Percentiles rank a stretch among this genome's conserved stretches.
Conservation (phyloP, 2,888 invertebrate genomes). For the Chironomus riparius region DNA sequence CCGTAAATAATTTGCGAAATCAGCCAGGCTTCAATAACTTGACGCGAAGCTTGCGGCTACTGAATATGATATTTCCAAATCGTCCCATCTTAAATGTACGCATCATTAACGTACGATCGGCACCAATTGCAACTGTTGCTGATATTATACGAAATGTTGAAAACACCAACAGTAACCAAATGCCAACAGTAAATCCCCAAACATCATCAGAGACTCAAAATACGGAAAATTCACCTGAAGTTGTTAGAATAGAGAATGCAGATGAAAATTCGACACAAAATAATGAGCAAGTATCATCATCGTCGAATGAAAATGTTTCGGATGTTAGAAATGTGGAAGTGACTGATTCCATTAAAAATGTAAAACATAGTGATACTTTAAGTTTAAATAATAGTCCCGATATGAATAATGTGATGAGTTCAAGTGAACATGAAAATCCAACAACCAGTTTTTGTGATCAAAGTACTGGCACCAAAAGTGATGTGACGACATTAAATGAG, state of each 20-base stretch:
- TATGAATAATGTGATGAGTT: not conserved
- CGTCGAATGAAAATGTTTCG: not conserved
- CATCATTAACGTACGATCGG: constrained; percentile 24
- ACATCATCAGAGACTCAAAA: not conserved
- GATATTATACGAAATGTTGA: constrained; percentile 17
- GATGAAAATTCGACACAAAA: not conserved
- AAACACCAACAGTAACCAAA: not conserved
- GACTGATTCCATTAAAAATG: not conserved
- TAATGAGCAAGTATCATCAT: not conserved
- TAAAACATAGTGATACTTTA: not conserved
- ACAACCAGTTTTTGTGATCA: not conserved
- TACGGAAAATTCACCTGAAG: not conserved
- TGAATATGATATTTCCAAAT: constrained; percentile 22
- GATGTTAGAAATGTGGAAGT: not conserved
- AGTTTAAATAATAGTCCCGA: not conserved
- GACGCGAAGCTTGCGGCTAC: constrained; percentile 14
- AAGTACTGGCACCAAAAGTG: not conserved
- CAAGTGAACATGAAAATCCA: not conserved
- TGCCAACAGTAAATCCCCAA: not conserved
- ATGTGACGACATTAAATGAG: not conserved
- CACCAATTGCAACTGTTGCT: constrained; percentile 3
- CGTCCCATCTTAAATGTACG: constrained; percentile 20
- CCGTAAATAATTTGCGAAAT: constrained; percentile 12
- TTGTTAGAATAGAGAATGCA: not conserved
- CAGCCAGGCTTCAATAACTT: constrained; percentile 23